phyloP scores from a whole-genome alignment of 2,113 vertebrate species.

The Malurus melanocephalus region DNA sequence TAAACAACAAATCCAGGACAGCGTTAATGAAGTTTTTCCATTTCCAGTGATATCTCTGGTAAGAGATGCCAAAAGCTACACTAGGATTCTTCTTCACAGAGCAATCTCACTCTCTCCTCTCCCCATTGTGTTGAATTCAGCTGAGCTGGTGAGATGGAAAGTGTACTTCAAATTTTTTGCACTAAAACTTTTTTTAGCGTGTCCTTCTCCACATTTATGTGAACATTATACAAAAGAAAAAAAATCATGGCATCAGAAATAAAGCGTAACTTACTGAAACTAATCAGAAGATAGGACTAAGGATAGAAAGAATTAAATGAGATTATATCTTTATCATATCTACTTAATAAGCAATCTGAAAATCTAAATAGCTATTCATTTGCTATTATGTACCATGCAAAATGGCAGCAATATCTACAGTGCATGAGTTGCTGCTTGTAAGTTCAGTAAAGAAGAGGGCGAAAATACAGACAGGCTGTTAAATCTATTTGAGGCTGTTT shows the following conservation, averaged over 20 bases:
- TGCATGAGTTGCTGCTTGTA: neutral
- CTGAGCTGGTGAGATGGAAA: neutral
- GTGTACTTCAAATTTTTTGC: neutral
- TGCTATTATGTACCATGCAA: slow-evolving; percentile 23
- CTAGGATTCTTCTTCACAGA: neutral
- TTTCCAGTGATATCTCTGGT: neutral
- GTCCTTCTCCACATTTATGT: neutral
- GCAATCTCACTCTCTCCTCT: neutral
- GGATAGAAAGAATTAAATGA: slow-evolving; percentile 37
- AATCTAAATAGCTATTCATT: slow-evolving; percentile 52
- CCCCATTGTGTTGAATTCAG: neutral
- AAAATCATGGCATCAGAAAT: neutral
- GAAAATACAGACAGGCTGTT: neutral
- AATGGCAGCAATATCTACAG: neutral
- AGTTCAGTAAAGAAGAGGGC: neutral
- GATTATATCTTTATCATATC: slow-evolving; percentile 56
- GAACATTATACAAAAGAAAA: neutral
- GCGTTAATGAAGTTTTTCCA: neutral
- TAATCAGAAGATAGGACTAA: slow-evolving; percentile 46
- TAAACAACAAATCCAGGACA: neutral
- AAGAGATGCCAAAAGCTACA: neutral
- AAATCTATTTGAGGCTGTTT: neutral
- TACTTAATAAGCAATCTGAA: slow-evolving; percentile 41
- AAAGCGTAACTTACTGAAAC: slow-evolving; percentile 5
- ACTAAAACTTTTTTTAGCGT: neutral